phyloP scores from a whole-genome alignment of 2,113 vertebrate species.

The Speoplatyrhinus poulsoni region DNA sequence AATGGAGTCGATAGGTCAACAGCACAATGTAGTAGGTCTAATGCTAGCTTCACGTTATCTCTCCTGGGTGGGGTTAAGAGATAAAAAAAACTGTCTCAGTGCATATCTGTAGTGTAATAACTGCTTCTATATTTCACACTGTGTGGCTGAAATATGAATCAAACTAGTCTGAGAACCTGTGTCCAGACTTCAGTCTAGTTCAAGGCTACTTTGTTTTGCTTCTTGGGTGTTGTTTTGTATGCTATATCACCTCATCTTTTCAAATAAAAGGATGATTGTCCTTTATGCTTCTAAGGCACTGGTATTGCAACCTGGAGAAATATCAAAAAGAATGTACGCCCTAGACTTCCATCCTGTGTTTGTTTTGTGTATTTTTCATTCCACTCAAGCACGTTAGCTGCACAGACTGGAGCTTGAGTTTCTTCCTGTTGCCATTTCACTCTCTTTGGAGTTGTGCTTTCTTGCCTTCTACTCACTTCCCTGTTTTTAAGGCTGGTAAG shows the following conservation, averaged over 20 bases:
- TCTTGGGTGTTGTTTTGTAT: not conserved
- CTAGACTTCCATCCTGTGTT: constrained; percentile 55
- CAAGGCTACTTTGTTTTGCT: not conserved
- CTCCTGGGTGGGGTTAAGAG: constrained; percentile 4
- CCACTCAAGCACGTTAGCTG: constrained; percentile 11
- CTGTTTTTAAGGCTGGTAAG: constrained; percentile 31
- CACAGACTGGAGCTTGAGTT: constrained; percentile 28
- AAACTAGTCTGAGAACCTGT: not conserved
- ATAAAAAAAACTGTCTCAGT: constrained; percentile 15
- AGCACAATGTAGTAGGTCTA: not conserved
- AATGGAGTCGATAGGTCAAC: constrained; percentile 25
- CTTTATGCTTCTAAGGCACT: not conserved
- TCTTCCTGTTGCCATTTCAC: constrained; percentile 57
- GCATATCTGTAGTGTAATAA: constrained; percentile 11
- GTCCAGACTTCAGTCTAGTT: not conserved
- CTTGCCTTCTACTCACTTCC: constrained; percentile 49
- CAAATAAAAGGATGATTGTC: not conserved
- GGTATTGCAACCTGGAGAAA: constrained; percentile 6
- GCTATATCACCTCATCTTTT: not conserved
- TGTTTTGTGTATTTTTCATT: constrained; percentile 52
- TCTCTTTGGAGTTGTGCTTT: constrained; percentile 22
- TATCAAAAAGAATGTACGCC: constrained; percentile 22
- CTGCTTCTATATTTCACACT: constrained; percentile 29
- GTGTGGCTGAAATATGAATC: constrained; percentile 23
- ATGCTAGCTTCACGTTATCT: not conserved